Evolutionary conservation across 2,113 vertebrate genomes (phyloP), one percentile per base, ranked within the genome.

Genomic region (Phocoena sinus): DNA sequence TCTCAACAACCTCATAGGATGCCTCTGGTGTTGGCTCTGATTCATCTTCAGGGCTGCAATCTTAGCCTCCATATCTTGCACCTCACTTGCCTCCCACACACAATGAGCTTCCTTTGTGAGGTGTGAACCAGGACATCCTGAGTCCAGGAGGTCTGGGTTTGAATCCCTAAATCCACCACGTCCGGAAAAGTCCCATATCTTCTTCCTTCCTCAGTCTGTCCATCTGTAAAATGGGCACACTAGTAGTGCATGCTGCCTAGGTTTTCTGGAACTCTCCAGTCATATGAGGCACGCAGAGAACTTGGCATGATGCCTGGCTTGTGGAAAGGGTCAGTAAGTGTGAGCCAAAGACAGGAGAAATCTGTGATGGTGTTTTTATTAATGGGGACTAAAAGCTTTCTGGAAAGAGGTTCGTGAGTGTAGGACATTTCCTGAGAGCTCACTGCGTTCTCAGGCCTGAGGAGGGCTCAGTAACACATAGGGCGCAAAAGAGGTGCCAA

Each of bases 331-430:
- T 92, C 87, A 56, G 18, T 76, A 63, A 70, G 33, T 60, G 36
- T 93, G 25, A 93, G 62, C 60, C 74, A 65, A 76, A 71, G 41
- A 85, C 28, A 62, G 47, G 23, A 77, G 73, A 77, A 91, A 77
- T 47, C 80, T 44, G n/a, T 68, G 81, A 53, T 20, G 36, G 31
- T 63, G 50, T 89, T 70, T 97, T 96, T 53, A 91, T 94, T 94
- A 94, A 50, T 63, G 87, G 82, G 26, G 4, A 38, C 53, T 84
- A 94, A 94, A 74, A 85, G 82, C 58, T 80, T 93, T 91, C 50
- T 38, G 76, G 71, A 94, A 82, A 50, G 25, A n/a, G n/a, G 18
- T 33, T 71, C 33, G 0, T 50, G 47, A 44, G 68, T 33, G 14
- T 58, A 89, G 80, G 73, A 36, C 60, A 58, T 81, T 89, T 92